phyloP scores from a whole-genome alignment of 2,113 vertebrate genomes.

The Colius striatus region DNA sequence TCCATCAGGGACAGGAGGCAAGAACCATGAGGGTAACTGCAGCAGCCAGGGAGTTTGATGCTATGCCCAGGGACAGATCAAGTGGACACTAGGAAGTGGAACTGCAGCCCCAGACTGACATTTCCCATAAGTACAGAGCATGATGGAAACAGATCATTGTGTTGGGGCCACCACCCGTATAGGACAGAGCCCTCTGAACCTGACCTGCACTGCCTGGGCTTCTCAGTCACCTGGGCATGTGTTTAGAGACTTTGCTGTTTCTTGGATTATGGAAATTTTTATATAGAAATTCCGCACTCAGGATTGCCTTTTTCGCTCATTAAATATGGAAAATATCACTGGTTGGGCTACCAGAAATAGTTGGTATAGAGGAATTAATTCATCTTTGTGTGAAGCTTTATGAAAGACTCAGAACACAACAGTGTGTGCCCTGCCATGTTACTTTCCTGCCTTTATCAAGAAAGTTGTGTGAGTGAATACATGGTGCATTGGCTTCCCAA shows the following conservation, averaged over 20 bases:
- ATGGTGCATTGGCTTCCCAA: background rate
- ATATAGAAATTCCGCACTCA: background rate
- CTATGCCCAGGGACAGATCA: background rate
- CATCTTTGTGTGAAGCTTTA: background rate
- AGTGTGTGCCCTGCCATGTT: background rate
- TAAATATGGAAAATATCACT: background rate
- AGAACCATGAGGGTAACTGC: fast-evolving
- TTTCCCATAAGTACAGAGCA: background rate
- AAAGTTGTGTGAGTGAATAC: background rate
- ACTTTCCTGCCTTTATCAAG: background rate
- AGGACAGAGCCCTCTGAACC: background rate
- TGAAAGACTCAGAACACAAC: background rate
- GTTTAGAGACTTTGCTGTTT: background rate
- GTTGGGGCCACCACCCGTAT: background rate
- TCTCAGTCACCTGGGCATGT: background rate
- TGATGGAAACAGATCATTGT: fast-evolving
- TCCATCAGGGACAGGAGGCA: fast-evolving
- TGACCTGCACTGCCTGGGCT: background rate
- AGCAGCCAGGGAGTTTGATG: background rate
- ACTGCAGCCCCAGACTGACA: background rate
- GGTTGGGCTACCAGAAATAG: background rate
- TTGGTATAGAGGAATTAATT: background rate
- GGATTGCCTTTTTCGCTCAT: background rate
- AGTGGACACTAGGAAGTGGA: background rate
- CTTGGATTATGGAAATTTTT: background rate